Percentiles rank a stretch among this genome's conserved stretches.
phyloP scores from a whole-genome alignment of 2,888 invertebrate species.

The Hyposoter dolosus region DNA sequence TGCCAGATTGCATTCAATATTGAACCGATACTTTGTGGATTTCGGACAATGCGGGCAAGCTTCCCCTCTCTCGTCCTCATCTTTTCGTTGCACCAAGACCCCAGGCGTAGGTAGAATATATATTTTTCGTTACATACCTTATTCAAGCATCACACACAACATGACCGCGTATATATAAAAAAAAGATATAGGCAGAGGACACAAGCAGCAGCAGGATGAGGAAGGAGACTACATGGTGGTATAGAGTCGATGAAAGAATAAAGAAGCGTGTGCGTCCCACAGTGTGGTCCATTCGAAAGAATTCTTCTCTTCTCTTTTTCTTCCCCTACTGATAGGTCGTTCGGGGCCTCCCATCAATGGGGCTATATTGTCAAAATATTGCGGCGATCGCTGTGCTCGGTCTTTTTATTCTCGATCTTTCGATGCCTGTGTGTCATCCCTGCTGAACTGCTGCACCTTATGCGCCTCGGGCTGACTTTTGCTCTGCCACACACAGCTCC shows the following conservation, averaged over 20 bases:
- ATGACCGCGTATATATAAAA: constrained; percentile 34
- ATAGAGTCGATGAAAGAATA: constrained; percentile 52
- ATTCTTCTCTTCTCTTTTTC: constrained; percentile 67
- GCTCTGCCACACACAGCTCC: constrained; percentile 53
- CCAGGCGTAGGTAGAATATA: constrained; percentile 26
- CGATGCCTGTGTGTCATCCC: constrained; percentile 55
- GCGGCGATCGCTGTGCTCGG: constrained; percentile 80
- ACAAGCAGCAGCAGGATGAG: constrained; percentile 37
- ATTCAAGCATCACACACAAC: constrained; percentile 61
- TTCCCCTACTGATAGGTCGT: constrained; percentile 69
- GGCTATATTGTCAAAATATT: constrained; percentile 84
- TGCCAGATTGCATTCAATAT: constrained; percentile 78
- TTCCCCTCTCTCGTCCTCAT: constrained; percentile 52
- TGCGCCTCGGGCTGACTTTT: constrained; percentile 68
- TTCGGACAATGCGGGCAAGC: constrained; percentile 77
- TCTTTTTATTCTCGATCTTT: constrained; percentile 74
- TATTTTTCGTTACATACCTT: constrained; percentile 35
- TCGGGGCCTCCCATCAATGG: constrained; percentile 78
- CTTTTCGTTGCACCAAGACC: constrained; percentile 34
- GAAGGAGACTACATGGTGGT: no score
- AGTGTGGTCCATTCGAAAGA: constrained; percentile 69
- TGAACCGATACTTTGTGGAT: constrained; percentile 82
- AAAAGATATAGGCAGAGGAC: constrained; percentile 42
- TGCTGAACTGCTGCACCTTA: constrained; percentile 64
- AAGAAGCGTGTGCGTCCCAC: constrained; percentile 56